Base-by-base conservation (phyloP, 2,888 invertebrate genomes). In the Morpho helenor region DNA sequence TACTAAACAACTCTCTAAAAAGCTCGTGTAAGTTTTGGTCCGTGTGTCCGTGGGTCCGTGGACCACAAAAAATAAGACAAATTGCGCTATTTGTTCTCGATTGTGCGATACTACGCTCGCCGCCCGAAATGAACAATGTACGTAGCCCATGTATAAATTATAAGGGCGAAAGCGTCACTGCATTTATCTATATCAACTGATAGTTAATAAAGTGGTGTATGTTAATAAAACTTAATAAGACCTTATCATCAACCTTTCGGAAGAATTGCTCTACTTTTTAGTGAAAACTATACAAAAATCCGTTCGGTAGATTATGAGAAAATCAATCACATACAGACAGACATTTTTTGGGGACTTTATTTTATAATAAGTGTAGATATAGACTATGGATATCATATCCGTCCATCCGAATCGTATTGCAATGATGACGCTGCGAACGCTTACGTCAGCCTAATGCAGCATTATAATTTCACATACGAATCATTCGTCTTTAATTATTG, bases 21-120 rank as follows among this genome's bases (percentile, higher is more conserved):
- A 31, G 31, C 31, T 31, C 42, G 9, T 43, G 42, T 9, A 43
- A 43, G 3, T 9, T 43, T 9, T 43, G 42, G 42, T 43, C 8
- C 42, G 31, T 66, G 61, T 62, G 66, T 64, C 2, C 44, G 44
- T n/a, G n/a, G n/a, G n/a, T n/a, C n/a, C 57, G 53, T 49, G 52
- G 61, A 42, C 51, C 51, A 62, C 66, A 66, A 68, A 68, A 68
- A 67, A 67, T 64, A 66, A 66, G 66, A 68, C 67, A 68, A 68
- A 68, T 68, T 61, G 60, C 64, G 62, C 67, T 66, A 68, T 68
- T 68, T 66, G 66, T 61, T 61, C 55, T 55, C 68, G 67, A 64
- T 67, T 61, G 60, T 56, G 62, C 66, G 66, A 67, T 67, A 67
- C 63, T 59, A n/a, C 59, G 52, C 46, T 41, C 61, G 53, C 51